Percentiles rank a stretch among this genome's conserved stretches.
Evolutionary conservation across 2,888 invertebrate species (phyloP).

Genomic region (Acholoe squamosa): DNA sequence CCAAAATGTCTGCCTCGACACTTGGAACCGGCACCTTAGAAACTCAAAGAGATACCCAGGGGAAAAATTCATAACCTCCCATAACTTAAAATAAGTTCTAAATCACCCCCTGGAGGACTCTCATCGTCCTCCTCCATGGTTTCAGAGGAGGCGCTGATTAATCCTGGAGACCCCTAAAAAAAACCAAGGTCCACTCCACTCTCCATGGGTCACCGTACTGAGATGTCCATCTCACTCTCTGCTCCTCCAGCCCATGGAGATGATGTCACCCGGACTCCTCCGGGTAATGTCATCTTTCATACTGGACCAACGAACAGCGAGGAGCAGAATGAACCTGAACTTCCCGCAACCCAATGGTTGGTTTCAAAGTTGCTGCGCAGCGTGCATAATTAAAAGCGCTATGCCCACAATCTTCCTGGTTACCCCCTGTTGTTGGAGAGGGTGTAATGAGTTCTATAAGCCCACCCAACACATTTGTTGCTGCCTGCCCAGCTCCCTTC

Average conservation of each 20-base stretch:
- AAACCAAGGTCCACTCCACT: background rate
- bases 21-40: no score
- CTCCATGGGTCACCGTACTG: background rate
- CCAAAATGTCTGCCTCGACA: no score
- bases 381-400: background rate
- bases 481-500: background rate
- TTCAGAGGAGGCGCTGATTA: no score
- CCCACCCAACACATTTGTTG: background rate
- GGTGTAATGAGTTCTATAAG: background rate
- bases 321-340: background rate
- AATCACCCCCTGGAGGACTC: background rate
- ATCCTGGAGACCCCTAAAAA: no score
- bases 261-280: background rate
- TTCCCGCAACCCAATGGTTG: background rate
- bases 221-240: background rate
- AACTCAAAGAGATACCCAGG: no score
- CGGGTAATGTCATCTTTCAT: background rate
- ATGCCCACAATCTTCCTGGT: background rate
- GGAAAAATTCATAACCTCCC: no score
- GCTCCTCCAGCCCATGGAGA: background rate
- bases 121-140: conserved; percentile 24
- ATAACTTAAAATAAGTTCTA: no score
- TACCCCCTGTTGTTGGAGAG: background rate
- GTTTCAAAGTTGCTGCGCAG: background rate
- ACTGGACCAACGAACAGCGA: background rate